Evolutionary conservation across 2,113 vertebrate species (phyloP), one percentile per base, ranked within the genome.

Genomic region (Taxidea taxus): DNA sequence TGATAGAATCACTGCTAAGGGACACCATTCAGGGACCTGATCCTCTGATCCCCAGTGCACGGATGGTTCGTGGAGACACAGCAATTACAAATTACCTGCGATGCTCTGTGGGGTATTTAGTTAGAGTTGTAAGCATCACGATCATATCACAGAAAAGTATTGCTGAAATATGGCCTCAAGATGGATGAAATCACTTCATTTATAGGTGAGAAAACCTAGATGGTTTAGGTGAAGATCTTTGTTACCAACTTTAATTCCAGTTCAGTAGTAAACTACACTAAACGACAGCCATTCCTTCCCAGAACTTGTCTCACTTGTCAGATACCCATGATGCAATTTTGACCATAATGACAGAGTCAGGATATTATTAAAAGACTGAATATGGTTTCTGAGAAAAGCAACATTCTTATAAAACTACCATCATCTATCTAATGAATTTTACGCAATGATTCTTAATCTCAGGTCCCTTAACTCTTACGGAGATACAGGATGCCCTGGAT

Each of bases 1-100:
- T 62, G 20, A 20, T 31, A 11, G 8, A 39, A 1, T 58, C 68
- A 58, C 25, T 34, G 10, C 39, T 74, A n/a, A 70, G 7, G 13
- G 18, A 2, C 4, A 60, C 2, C 14, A 2, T n/a, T 2, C 2
- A 8, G 51, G 20, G 49, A 3, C 27, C 18, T 42, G 39, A 39
- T 11, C 12, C n/a, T 94, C n/a, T 83, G 34, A 31, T 47, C 37
- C 39, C 10, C 20, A 29, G 34, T 16, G 25, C 4, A 8, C 42
- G 29, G 14, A 39, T 14, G 4, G 86, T 60, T 18, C 21, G n/a
- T 8, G 37, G 42, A 70, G 9, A 82, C 70, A 18, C 15, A 39
- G 3, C 42, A 39, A n/a, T 56, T 29, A 29, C 9, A 58, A 81
- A 34, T 60, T 21, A 27, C 14, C 39, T 62, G 15, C 1, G 14